A percentile compares a stretch with the other conserved stretches of the same genome.
Evolutionary conservation across 1,140 invertebrate species (phyloP).

Genomic region (Babylonia areolata): DNA sequence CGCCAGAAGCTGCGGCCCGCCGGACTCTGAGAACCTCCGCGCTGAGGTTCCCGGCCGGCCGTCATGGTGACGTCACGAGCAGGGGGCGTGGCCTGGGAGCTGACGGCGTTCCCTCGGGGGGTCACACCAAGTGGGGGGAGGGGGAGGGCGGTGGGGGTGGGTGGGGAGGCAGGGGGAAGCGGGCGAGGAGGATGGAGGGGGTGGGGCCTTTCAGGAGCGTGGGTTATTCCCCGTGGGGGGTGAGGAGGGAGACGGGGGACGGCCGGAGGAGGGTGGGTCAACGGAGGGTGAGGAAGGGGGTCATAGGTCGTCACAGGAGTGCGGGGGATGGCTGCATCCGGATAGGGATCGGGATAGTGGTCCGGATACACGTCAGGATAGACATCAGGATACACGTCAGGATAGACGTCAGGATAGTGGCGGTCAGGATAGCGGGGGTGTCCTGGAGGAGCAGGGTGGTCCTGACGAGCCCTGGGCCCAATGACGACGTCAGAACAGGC

Average conservation of each 20-base stretch:
- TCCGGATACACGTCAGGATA: neutral
- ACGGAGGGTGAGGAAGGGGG: too few species aligned
- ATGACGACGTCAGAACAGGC: conserved; percentile 77
- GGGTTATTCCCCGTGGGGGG: too few species aligned
- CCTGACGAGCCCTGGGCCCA: too few species aligned
- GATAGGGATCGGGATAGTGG: neutral
- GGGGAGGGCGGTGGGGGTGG: conserved; percentile 14
- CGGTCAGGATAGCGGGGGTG: neutral
- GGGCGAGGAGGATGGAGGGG: neutral
- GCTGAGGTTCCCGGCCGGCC: too few species aligned
- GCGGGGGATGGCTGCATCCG: too few species aligned
- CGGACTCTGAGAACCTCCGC: neutral
- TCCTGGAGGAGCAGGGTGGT: neutral
- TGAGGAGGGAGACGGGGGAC: neutral
- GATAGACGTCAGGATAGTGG: conserved; percentile 69
- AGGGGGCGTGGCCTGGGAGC: neutral
- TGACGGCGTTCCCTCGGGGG: neutral
- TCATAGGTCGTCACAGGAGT: neutral
- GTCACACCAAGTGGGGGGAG: neutral
- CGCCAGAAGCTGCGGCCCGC: conserved; percentile 17
- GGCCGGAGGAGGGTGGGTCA: too few species aligned
- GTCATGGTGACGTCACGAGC: neutral
- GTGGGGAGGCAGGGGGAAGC: neutral
- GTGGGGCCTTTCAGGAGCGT: neutral
- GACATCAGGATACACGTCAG: neutral